Evolutionary conservation across 2,113 vertebrate species (phyloP).

Genomic region (Apodemus speciosus): DNA sequence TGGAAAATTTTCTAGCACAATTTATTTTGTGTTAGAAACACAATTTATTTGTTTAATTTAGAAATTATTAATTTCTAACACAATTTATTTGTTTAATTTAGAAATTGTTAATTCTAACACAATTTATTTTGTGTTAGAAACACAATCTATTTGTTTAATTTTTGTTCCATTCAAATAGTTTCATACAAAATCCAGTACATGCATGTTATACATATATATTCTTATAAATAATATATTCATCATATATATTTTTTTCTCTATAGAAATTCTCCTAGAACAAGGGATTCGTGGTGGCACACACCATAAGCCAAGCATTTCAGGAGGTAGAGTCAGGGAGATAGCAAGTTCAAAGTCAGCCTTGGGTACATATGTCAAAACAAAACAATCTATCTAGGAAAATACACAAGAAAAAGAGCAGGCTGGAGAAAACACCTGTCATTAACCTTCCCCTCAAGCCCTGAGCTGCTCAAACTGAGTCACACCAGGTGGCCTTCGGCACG

Average conservation of each 20-base stretch:
- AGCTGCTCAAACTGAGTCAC: neutral
- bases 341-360: neutral
- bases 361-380: neutral
- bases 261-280: conserved; percentile 20
- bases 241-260: neutral
- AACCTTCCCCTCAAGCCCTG: neutral
- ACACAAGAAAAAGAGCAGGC: neutral
- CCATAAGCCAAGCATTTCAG: neutral
- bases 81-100: too few relatives aligned
- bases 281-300: neutral
- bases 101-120: too few relatives aligned
- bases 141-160: too few relatives aligned
- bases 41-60: too few relatives aligned
- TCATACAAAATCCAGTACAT: neutral
- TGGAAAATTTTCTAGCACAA: neutral
- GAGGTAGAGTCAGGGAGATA: neutral
- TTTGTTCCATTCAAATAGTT: conserved; percentile 11
- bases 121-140: neutral
- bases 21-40: neutral
- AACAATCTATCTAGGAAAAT: neutral
- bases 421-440: neutral
- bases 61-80: too few relatives aligned
- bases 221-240: neutral
- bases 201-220: neutral
- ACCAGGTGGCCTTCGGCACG: neutral